Evolutionary conservation across 2,113 vertebrate genomes (phyloP), one percentile per base, ranked within the genome.

Genomic region (Alces alces): DNA sequence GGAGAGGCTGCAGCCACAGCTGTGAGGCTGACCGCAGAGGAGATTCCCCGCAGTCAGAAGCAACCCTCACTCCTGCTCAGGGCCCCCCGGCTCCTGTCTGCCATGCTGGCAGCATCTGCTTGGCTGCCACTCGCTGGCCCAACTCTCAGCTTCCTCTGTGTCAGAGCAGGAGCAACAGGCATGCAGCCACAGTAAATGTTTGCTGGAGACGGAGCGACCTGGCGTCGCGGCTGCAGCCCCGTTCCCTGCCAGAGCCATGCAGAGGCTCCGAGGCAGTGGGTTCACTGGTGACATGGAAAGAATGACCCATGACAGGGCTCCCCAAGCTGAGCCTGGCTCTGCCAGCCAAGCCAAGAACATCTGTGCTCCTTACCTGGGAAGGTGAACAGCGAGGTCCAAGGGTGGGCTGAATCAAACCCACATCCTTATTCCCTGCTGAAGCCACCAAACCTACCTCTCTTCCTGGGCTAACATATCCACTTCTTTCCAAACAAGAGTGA

Each of bases 111-210:
- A 87, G 80, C 91, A 36, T 93, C 73, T 58, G 87, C 79, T 95
- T 98, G 95, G 97, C 97, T 95, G 30, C 55, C 43, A 25, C 28
- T 78, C 5, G 2, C 94, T 96, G 98, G 97, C 96, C 94, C 2
- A 0, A 58, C 83, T 92, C 43, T 95, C 83, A 5, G 93, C 66
- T 97, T 98, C 96, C 97, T 97, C 95, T 96, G 95, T 97, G 93
- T 97, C 93, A 85, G 87, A 85, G 95, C 96, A 93, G 73, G 91
- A 98, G 92, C 66, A 30, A 86, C 47, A 96, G 97, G 98, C 98
- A 87, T n/a, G 0, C 28, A 91, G 98, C 98, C 98, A 98, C 64
- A 93, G 54, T 97, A 98, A 98, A 98, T 96, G 97, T 98, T 98
- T 98, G 96, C 95, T 97, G 97, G 97, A 98, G 96, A 97, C 92